Evolutionary conservation across 2,888 invertebrate species (phyloP).

Genomic region (Thymelicus acteon): DNA sequence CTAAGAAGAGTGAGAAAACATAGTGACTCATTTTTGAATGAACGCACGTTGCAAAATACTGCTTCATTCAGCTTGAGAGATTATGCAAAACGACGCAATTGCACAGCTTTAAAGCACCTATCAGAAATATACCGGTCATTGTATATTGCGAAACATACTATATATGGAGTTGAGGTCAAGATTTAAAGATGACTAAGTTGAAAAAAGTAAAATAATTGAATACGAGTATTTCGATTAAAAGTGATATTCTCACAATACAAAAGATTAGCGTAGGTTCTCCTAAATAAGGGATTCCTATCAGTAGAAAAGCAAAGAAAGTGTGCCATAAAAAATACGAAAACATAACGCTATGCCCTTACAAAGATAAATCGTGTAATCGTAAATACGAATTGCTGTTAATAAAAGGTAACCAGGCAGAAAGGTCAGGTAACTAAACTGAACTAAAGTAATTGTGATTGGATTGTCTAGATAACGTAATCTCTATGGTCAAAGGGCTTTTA

Average conservation of each 20-base stretch:
- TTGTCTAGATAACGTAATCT: slow-evolving; percentile 59
- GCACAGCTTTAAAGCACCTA: slow-evolving; percentile 29
- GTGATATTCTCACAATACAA: too few species aligned
- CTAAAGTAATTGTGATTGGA: slow-evolving; percentile 57
- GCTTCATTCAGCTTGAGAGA: slow-evolving; percentile 31
- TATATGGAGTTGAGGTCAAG: slow-evolving; percentile 46
- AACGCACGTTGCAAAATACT: slow-evolving; percentile 50
- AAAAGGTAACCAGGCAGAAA: slow-evolving; percentile 60
- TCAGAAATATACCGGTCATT: slow-evolving; percentile 30
- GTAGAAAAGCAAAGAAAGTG: too few species aligned
- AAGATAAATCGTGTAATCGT: background rate
- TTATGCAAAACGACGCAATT: slow-evolving; percentile 32
- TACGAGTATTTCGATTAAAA: background rate
- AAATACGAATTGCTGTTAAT: background rate
- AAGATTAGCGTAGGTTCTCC: too few species aligned
- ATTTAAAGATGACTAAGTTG: background rate
- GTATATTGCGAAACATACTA: slow-evolving; percentile 56
- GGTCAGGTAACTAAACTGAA: slow-evolving; percentile 51
- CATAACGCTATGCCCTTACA: background rate
- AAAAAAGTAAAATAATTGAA: background rate
- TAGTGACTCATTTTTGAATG: slow-evolving; percentile 60
- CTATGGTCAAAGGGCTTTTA: slow-evolving; percentile 37
- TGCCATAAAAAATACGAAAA: background rate
- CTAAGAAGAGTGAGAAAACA: slow-evolving; percentile 64
- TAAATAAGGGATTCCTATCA: too few species aligned